Conservation (phyloP, 2,888 invertebrate species). For the Gymnosoma rotundatum region DNA sequence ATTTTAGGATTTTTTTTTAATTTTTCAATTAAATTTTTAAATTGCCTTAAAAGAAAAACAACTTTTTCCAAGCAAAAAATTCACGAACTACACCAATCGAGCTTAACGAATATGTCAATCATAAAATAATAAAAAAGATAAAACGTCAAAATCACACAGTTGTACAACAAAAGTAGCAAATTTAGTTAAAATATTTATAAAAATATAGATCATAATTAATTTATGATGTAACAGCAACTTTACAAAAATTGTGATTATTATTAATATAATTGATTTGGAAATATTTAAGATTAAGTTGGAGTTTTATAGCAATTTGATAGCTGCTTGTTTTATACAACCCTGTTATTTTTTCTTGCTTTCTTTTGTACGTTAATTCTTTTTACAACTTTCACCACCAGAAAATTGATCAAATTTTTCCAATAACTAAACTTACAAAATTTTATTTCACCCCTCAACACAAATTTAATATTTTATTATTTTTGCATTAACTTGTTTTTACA, state of each 20-base stretch:
- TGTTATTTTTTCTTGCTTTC: background rate
- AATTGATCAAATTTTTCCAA: background rate
- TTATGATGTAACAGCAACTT: too few relatives aligned
- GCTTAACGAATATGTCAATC: conserved; percentile 43
- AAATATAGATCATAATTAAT: too few relatives aligned
- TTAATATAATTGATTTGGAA: too few relatives aligned
- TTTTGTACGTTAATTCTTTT: background rate
- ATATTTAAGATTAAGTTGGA: too few relatives aligned
- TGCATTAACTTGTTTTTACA: background rate
- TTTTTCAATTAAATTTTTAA: background rate
- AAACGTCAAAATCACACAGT: conserved; percentile 55
- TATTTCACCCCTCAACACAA: background rate
- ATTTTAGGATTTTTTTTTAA: conserved; percentile 11
- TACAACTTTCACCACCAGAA: conserved; percentile 37
- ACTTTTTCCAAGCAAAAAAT: conserved; percentile 54
- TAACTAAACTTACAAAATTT: conserved; percentile 26
- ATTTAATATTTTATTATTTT: background rate
- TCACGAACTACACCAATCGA: conserved; percentile 47
- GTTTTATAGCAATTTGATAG: too few relatives aligned
- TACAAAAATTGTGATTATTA: too few relatives aligned
- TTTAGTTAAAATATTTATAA: too few relatives aligned
- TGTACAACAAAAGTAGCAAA: background rate
- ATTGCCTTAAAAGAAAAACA: conserved; percentile 48
- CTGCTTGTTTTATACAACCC: too few relatives aligned
- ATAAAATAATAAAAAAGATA: conserved; percentile 30